These are phyloP conservation scores for Saimiri boliviensis DNA, from an alignment of 2,113 vertebrate species.

Conservation along the genomic window DNA sequence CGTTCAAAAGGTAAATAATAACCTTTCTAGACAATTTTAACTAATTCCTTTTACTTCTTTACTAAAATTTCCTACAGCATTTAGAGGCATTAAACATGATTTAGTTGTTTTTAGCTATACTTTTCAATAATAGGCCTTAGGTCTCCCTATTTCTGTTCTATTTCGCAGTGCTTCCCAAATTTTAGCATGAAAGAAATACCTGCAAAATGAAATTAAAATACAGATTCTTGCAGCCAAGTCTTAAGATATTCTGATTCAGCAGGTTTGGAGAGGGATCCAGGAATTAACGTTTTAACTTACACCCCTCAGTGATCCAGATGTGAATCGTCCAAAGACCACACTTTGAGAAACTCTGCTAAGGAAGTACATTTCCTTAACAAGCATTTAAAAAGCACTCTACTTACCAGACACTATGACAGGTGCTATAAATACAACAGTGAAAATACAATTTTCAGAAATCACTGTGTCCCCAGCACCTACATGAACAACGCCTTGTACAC, in stretches of 20 bases:
- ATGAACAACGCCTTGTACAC: neutral
- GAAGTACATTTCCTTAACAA: conserved; percentile 20
- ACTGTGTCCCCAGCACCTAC: neutral
- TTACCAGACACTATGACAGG: neutral
- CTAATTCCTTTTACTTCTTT: neutral
- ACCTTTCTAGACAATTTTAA: conserved; percentile 27
- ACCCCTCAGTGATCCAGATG: neutral
- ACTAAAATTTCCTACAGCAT: conserved; percentile 19
- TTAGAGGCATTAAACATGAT: neutral
- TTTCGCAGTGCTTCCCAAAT: neutral
- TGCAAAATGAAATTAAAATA: neutral
- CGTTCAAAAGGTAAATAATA: neutral
- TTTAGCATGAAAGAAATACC: conserved; percentile 7
- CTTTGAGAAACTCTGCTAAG: conserved; percentile 11
- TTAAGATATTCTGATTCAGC: conserved; percentile 43
- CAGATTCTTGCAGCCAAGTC: neutral
- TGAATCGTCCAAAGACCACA: neutral
- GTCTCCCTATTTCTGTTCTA: neutral
- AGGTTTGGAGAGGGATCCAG: neutral
- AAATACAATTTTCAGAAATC: conserved; percentile 41
- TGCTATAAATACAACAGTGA: neutral
- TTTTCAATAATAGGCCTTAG: conserved; percentile 43
- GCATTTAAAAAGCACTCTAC: neutral
- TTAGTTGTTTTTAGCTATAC: neutral
- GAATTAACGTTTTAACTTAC: neutral